These are phyloP conservation scores for Cavia aperea DNA, from an alignment of 2,113 vertebrate genomes.

Conservation along the genomic window DNA sequence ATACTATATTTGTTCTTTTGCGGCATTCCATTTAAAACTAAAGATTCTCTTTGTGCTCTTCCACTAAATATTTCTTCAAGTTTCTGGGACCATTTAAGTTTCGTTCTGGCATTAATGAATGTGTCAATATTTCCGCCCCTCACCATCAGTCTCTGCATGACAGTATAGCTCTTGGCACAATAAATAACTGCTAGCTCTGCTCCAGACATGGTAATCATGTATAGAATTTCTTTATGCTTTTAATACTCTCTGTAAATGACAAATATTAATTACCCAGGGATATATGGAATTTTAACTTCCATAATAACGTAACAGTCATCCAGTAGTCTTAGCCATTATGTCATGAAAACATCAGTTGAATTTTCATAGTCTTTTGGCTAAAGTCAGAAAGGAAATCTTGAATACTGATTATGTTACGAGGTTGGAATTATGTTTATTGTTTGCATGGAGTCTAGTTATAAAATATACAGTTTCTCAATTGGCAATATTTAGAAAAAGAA, in stretches of 20 bases:
- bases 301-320: constrained; percentile 47
- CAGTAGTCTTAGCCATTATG: constrained; percentile 53
- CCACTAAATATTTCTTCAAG: background rate
- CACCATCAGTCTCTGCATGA: background rate
- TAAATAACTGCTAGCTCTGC: background rate
- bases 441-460: background rate
- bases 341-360: constrained; percentile 51
- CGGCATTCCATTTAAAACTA: background rate
- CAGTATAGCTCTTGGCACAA: background rate
- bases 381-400: background rate
- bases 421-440: background rate
- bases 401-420: background rate
- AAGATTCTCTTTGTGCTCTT: background rate
- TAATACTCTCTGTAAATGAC: constrained; percentile 45
- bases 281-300: constrained; percentile 55
- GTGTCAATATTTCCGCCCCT: background rate
- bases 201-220: rapidly evolving
- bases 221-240: background rate
- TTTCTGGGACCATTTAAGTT: background rate
- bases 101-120: background rate
- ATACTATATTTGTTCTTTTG: background rate
- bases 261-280: constrained; percentile 66
- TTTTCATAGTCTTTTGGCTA: constrained; percentile 57
- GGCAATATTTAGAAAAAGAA: background rate
- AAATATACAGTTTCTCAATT: background rate